Percentiles rank a stretch among this genome's conserved stretches.
phyloP scores from a whole-genome alignment of 1,140 invertebrate species.

The Eriocheir sinensis region DNA sequence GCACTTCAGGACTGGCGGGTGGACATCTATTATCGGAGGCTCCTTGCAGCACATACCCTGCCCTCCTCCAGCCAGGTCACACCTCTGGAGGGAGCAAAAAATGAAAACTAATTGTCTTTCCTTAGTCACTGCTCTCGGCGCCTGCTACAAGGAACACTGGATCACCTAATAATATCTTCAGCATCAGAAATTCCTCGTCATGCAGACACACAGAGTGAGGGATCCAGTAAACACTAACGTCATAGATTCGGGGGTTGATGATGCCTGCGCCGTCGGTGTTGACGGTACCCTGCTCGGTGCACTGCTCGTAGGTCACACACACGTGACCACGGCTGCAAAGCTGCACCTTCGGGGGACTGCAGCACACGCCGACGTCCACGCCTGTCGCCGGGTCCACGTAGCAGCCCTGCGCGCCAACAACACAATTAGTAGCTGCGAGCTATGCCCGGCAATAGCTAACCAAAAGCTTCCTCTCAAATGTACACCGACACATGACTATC shows the following conservation, averaged over 20 bases:
- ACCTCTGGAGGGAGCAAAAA: conserved; percentile 23
- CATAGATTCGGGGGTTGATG: conserved; percentile 87
- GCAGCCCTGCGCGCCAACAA: background rate
- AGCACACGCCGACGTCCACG: conserved; percentile 36
- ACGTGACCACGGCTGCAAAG: conserved; percentile 46
- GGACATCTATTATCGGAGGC: background rate
- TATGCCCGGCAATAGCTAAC: background rate
- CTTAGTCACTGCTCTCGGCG: no score
- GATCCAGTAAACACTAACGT: no score
- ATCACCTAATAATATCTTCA: background rate
- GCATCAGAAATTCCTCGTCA: background rate
- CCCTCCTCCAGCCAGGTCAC: conserved; percentile 30
- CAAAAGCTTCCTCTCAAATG: no score
- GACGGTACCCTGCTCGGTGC: conserved; percentile 85
- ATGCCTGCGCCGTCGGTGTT: conserved; percentile 87
- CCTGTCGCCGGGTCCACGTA: background rate
- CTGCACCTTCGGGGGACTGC: conserved; percentile 18
- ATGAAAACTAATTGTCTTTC: background rate
- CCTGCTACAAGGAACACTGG: no score
- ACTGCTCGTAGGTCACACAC: conserved; percentile 80
- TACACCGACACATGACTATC: no score
- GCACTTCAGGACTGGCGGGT: conserved; percentile 54
- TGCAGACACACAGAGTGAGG: no score
- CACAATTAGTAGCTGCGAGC: background rate
- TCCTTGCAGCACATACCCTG: conserved; percentile 46